Evolutionary conservation across 2,888 invertebrate species (phyloP).

Genomic region (Taenaris catops): DNA sequence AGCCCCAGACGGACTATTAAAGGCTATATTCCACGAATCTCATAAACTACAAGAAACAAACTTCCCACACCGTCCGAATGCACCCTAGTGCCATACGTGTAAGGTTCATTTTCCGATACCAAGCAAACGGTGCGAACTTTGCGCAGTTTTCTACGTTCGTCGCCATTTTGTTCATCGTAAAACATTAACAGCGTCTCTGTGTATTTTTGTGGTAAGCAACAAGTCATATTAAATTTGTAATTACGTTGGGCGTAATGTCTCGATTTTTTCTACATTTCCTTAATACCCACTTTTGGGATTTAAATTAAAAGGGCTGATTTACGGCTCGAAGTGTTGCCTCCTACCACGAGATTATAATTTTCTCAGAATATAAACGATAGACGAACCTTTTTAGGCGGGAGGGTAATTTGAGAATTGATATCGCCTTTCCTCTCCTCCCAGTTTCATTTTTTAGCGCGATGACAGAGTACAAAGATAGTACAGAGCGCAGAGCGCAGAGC

Average conservation of each 20-base stretch:
- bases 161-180: constrained; percentile 72
- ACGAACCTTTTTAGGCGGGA: too few species aligned
- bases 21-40: constrained; percentile 62
- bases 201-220: constrained; percentile 63
- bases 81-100: constrained; percentile 30
- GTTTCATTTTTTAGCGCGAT: too few species aligned
- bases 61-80: constrained; percentile 25
- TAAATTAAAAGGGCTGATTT: too few species aligned
- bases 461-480: too few species aligned
- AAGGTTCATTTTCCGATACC: constrained; percentile 35
- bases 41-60: constrained; percentile 46
- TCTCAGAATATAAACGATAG: too few species aligned
- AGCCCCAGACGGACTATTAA: constrained; percentile 62
- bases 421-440: too few species aligned
- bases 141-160: constrained; percentile 39
- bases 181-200: constrained; percentile 64
- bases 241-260: constrained; percentile 37
- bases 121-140: constrained; percentile 27
- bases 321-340: too few species aligned
- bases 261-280: constrained; percentile 11
- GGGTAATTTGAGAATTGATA: too few species aligned
- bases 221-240: constrained; percentile 68
- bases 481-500: too few species aligned
- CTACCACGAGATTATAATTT: too few species aligned
- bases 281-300: constrained; percentile 12